Evolutionary conservation across 2,888 invertebrate genomes (phyloP).

Genomic region (Polyommatus icarus): DNA sequence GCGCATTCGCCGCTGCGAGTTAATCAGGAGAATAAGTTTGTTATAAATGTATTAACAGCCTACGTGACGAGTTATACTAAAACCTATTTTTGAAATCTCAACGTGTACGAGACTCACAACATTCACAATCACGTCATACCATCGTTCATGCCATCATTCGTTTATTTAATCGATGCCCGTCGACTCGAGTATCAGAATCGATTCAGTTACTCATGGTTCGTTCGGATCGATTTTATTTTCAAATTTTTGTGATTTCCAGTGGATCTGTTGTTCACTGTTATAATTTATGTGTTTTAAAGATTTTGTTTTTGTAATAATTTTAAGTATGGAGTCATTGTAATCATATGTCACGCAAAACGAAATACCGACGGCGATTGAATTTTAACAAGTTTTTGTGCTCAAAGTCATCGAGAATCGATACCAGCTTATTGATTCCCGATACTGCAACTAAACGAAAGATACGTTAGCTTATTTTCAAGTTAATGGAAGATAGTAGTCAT

Average conservation of each 20-base stretch:
- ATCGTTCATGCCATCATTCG: constrained; percentile 36
- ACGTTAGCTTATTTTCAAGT: neutral
- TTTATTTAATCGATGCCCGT: neutral
- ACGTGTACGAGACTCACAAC: constrained; percentile 17
- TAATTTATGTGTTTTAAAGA: constrained; percentile 67
- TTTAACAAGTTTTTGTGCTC: neutral
- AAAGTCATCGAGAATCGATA: no score
- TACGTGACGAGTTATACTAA: constrained; percentile 7
- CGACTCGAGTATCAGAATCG: constrained; percentile 14
- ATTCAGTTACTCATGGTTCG: constrained; percentile 39
- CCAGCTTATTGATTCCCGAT: no score
- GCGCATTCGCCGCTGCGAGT: neutral
- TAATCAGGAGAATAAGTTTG: neutral
- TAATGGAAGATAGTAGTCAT: neutral
- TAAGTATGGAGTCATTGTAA: constrained; percentile 64
- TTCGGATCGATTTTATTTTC: constrained; percentile 56
- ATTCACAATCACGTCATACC: constrained; percentile 44
- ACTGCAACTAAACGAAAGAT: neutral
- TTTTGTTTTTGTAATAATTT: constrained; percentile 65
- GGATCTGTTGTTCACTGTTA: constrained; percentile 63
- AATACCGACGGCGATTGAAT: constrained; percentile 23
- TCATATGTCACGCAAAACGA: constrained; percentile 51
- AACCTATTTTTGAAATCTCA: constrained; percentile 11
- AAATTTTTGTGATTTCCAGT: constrained; percentile 51
- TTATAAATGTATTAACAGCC: constrained; percentile 26